Evolutionary conservation across 2,797 vertebrate genomes (phyloP).

Genomic region (Brachyrhaphis roseni): DNA sequence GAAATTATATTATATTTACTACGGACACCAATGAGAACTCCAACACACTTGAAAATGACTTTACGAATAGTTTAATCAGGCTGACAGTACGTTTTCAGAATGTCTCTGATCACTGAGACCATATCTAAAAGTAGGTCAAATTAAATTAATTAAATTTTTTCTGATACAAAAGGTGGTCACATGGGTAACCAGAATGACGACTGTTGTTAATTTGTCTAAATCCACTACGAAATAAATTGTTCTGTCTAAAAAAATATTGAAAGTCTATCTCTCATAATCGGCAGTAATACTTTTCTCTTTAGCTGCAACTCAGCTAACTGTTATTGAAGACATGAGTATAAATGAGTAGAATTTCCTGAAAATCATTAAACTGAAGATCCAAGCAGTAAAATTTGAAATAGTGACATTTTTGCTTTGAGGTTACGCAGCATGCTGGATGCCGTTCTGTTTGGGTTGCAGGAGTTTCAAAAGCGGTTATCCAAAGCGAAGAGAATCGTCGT

Average conservation of each 20-base stretch:
- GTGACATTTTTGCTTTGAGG: rapidly evolving
- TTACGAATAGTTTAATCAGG: not conserved
- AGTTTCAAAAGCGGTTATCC: conserved; percentile 89
- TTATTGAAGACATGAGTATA: not conserved
- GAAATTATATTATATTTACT: not conserved
- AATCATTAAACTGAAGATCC: not conserved
- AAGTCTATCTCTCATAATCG: not conserved
- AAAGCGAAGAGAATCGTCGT: conserved; percentile 89
- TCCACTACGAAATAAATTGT: not conserved
- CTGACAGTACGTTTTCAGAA: not conserved
- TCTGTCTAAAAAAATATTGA: not conserved
- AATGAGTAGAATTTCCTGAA: not conserved
- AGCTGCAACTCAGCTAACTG: not conserved
- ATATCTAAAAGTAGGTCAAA: not conserved
- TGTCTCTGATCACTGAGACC: not conserved
- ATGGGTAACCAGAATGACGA: not conserved
- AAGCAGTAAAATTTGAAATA: not conserved
- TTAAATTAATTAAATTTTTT: not conserved
- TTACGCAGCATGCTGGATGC: not conserved
- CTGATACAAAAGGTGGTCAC: not conserved
- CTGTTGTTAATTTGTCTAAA: not conserved
- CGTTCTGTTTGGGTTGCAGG: conserved; percentile 74
- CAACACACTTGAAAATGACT: not conserved
- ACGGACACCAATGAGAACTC: not conserved
- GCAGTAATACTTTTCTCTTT: not conserved